A percentile compares a stretch with the other conserved stretches of the same genome.
Conservation (phyloP, 2,888 invertebrate species). For the Sclerodermus sp. region DNA sequence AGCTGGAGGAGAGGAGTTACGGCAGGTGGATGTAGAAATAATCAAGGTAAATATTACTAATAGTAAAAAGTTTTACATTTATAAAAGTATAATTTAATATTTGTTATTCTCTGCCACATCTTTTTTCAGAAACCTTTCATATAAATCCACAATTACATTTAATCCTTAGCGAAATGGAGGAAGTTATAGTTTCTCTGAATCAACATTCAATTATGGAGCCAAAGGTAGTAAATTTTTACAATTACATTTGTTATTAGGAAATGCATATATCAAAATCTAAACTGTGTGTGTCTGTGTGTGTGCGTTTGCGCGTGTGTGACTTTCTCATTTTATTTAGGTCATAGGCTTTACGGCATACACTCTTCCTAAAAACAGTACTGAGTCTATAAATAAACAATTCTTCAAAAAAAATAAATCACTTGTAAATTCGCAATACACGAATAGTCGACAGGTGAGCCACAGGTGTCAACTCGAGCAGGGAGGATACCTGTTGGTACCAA, state of each 20-base stretch:
- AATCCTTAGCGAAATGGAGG: slow-evolving; percentile 76
- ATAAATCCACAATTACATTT: slow-evolving; percentile 89
- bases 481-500: slow-evolving; percentile 82
- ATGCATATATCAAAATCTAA: too few species aligned
- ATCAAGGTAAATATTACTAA: slow-evolving; percentile 63
- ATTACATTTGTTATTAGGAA: background rate
- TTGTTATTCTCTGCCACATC: slow-evolving; percentile 10
- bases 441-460: slow-evolving; percentile 84
- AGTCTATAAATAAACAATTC: slow-evolving; percentile 77
- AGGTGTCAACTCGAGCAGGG: slow-evolving; percentile 80
- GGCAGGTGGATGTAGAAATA: slow-evolving; percentile 88
- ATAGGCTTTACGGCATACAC: slow-evolving; percentile 89
- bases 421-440: slow-evolving; percentile 88
- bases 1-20: slow-evolving; percentile 85
- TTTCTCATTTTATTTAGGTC: slow-evolving; percentile 49
- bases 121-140: slow-evolving; percentile 77
- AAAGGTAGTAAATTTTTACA: slow-evolving; percentile 63
- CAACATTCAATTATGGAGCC: slow-evolving; percentile 92
- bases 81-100: background rate
- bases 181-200: slow-evolving; percentile 81
- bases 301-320: slow-evolving; percentile 8
- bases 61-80: slow-evolving; percentile 1
- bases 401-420: slow-evolving; percentile 85
- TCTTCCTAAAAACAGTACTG: slow-evolving; percentile 69
- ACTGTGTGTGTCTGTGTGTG: too few species aligned